These are phyloP conservation scores for Campoplex nolae DNA, from an alignment of 2,888 invertebrate species.

Conservation along the genomic window DNA sequence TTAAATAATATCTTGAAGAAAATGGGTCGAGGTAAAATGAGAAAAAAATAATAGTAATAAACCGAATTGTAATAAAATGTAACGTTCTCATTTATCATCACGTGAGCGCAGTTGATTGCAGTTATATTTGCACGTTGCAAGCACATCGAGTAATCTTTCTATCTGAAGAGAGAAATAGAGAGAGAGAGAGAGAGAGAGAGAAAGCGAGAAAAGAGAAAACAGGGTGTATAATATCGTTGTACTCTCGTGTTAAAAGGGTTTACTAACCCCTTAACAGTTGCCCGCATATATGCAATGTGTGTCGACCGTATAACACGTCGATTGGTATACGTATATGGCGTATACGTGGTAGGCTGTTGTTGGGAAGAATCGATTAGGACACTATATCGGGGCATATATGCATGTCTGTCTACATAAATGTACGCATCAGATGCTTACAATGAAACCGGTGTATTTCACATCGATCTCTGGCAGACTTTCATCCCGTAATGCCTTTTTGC, in stretches of 20 bases:
- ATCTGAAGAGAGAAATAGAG: not conserved
- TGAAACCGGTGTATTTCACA: slow-evolving; percentile 5
- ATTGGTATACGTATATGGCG: not conserved
- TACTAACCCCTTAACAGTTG: slow-evolving; percentile 75
- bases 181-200: not conserved
- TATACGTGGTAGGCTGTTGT: slow-evolving; percentile 1
- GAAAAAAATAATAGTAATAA: not conserved
- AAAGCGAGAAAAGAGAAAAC: not conserved
- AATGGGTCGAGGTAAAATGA: not conserved
- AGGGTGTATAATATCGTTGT: slow-evolving; percentile 40
- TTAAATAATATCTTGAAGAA: not conserved
- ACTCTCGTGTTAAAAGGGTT: slow-evolving; percentile 75
- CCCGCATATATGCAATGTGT: slow-evolving; percentile 20
- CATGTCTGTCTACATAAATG: not conserved
- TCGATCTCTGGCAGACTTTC: not conserved
- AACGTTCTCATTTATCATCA: slow-evolving; percentile 4
- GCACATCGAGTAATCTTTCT: slow-evolving; percentile 20
- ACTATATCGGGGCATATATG: slow-evolving; percentile 14
- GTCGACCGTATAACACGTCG: not conserved
- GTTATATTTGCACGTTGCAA: slow-evolving; percentile 18
- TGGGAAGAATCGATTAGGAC: slow-evolving; percentile 44
- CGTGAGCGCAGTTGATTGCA: not conserved
- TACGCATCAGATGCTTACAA: not conserved
- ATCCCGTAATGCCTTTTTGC: not conserved
- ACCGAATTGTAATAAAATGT: not conserved